phyloP scores from a whole-genome alignment of 1,140 invertebrate genomes.

The Archivesica marissinica region DNA sequence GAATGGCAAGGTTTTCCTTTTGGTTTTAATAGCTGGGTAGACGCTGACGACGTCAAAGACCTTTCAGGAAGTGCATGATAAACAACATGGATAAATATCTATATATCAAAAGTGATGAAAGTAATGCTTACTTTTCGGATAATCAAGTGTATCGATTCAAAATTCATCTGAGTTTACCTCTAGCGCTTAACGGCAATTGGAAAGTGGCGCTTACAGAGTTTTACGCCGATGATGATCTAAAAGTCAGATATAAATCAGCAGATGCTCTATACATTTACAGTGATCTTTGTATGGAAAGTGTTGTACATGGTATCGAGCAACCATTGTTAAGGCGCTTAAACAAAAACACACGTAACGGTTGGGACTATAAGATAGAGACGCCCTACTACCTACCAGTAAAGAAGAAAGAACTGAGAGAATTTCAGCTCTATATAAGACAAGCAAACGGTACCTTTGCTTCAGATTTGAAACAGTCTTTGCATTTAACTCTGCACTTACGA shows the following conservation, averaged over 20 bases:
- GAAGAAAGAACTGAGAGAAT: constrained; percentile 43
- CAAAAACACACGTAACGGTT: constrained; percentile 21
- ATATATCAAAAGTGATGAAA: background rate
- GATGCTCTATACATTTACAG: constrained; percentile 33
- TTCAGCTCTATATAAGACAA: constrained; percentile 39
- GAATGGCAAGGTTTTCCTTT: constrained; percentile 34
- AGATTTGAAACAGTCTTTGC: constrained; percentile 5
- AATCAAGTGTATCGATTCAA: constrained; percentile 28
- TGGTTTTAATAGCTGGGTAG: constrained; percentile 4
- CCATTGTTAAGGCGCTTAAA: constrained; percentile 13
- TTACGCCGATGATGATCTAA: background rate
- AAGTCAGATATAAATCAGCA: background rate
- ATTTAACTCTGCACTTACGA: constrained; percentile 37
- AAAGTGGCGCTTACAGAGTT: constrained; percentile 21
- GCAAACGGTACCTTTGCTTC: background rate
- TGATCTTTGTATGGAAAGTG: constrained; percentile 36
- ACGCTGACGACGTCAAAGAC: background rate
- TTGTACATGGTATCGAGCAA: constrained; percentile 28
- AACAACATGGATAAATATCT: background rate
- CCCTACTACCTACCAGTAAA: constrained; percentile 40
- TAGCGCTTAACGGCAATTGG: background rate
- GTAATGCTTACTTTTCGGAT: background rate
- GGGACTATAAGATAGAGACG: constrained; percentile 9
- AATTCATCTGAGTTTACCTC: background rate
- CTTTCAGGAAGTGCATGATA: background rate